Base-by-base conservation (phyloP, 1,140 invertebrate species). In the Euwallacea similis region DNA sequence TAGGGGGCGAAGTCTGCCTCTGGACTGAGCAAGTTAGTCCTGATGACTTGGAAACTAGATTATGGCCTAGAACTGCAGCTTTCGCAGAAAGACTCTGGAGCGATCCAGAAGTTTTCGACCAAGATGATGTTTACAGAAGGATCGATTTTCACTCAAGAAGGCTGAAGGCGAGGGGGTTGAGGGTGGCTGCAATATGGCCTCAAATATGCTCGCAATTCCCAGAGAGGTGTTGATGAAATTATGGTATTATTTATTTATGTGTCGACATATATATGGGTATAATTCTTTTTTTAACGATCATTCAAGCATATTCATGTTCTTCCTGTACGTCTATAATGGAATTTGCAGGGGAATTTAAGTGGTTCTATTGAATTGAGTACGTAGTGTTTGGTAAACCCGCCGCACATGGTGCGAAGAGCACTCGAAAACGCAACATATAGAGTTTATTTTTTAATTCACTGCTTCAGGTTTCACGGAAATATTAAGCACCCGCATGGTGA, bases 151-250 rank as follows among this genome's bases (percentile, higher is more conserved):
- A 90, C 70, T 81, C 89, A 16, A 84, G 88, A 61, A 79, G 90
- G 4, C 77, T 91, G 46, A 77, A 85, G 0, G 78, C 80, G 8
- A 83, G 88, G 59, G 89, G 89, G 0, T 79, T 92, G 8, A 84
- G 85, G 53, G 85, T 87, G 0, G 89, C 90, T 74, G 86, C 88
- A 7, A 84, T 92, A 74, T 89, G 90, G 87, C 90, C 91, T 2
- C 84, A 87, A 64, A 90, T 89, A 87, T 92, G 91, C 79, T 85
- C 85, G 15, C 87, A 90, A 72, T 91, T 91, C 79, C 88, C 89
- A 54, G 85, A 88, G 74, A 86, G 87, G 78, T 91, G 89, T 63
- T 74, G 64, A 74, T 56, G 21, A 7, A 9, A 43, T 62, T 6
- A 0, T 59, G 11, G 41, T 44, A 10, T 58, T 15, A 58, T 50